A percentile compares a stretch with the other conserved stretches of the same genome.
These are phyloP conservation scores for Aptenodytes patagonicus DNA, from an alignment of 2,113 vertebrate genomes.

Conservation along the genomic window DNA sequence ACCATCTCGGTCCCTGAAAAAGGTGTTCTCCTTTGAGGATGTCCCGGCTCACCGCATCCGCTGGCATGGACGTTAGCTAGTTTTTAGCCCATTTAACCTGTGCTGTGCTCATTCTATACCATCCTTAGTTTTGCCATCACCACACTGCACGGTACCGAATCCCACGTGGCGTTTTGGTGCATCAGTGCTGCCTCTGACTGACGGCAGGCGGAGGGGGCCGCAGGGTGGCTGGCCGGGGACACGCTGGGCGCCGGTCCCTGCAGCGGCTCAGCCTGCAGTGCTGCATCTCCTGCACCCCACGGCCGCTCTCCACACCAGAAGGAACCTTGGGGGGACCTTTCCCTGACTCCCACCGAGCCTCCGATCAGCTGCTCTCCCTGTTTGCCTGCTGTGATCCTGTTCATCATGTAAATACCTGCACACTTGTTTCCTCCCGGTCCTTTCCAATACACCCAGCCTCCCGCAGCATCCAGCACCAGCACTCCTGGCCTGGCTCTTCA, in stretches of 20 bases:
- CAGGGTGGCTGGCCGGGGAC: fast-evolving
- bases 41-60: background rate
- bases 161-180: background rate
- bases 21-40: background rate
- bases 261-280: background rate
- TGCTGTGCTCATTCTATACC: background rate
- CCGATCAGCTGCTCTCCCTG: background rate
- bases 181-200: background rate
- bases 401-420: fast-evolving
- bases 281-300: background rate
- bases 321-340: background rate
- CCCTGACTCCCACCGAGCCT: background rate
- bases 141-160: background rate
- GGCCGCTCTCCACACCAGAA: fast-evolving
- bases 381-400: background rate
- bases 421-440: fast-evolving
- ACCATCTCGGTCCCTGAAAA: background rate
- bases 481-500: background rate
- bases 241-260: fast-evolving
- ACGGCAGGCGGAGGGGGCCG: fast-evolving
- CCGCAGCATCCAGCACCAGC: background rate
- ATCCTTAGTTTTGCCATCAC: background rate
- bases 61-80: background rate
- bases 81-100: background rate
- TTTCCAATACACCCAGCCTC: background rate